A percentile compares a stretch with the other conserved stretches of the same genome.
phyloP scores from a whole-genome alignment of 2,888 invertebrate genomes.

The Syrista parreyssii region DNA sequence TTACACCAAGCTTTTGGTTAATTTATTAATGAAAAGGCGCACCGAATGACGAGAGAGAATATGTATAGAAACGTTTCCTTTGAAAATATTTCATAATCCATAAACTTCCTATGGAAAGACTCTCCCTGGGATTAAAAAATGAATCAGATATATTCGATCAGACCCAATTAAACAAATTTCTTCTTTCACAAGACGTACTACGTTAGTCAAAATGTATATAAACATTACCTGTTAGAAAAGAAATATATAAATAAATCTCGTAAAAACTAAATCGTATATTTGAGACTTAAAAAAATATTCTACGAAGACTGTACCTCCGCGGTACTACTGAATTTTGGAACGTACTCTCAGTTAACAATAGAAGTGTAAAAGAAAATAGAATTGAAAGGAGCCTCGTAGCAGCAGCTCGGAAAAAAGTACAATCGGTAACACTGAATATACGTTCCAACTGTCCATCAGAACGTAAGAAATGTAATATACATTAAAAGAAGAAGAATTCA shows the following conservation, averaged over 20 bases:
- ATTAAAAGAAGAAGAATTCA: not conserved
- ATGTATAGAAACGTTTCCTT: not conserved
- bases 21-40: not conserved
- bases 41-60: not conserved
- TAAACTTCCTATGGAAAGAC: not conserved
- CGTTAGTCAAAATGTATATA: not conserved
- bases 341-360: not conserved
- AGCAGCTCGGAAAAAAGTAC: not conserved
- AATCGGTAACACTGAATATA: not conserved
- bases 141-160: not conserved
- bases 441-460: not conserved
- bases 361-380: not conserved
- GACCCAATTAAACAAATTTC: not conserved
- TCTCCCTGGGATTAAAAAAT: not conserved
- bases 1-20: conserved; percentile 31
- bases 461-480: not conserved
- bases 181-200: not conserved
- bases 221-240: not conserved
- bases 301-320: not conserved
- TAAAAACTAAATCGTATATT: not conserved
- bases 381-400: not conserved
- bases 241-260: not conserved
- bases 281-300: not conserved
- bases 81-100: not conserved
- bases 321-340: too few species aligned